phyloP scores from a whole-genome alignment of 2,113 vertebrate genomes.

The Myocastor coypus region DNA sequence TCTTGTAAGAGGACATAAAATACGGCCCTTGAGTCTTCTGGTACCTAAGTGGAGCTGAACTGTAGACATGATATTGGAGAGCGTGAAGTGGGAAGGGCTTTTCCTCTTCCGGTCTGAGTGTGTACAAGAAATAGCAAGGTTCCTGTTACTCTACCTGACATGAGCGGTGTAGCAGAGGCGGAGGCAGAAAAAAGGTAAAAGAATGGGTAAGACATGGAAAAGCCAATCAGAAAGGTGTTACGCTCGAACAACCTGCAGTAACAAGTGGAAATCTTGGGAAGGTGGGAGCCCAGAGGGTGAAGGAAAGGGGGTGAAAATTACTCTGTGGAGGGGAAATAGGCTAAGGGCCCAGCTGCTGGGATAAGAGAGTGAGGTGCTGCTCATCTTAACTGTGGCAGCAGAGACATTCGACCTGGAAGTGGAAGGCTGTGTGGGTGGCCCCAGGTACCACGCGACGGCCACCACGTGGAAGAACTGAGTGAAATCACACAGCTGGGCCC shows the following conservation, averaged over 20 bases:
- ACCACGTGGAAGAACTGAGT: background rate
- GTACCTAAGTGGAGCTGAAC: background rate
- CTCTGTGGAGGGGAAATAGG: background rate
- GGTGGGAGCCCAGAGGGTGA: background rate
- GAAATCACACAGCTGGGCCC: no score
- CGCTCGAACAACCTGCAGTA: background rate
- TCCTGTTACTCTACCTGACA: background rate
- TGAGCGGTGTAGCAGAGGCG: background rate
- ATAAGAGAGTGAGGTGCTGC: background rate
- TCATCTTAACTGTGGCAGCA: no score
- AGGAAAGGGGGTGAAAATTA: background rate
- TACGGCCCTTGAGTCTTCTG: background rate
- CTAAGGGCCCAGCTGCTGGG: background rate
- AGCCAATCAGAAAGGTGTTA: background rate
- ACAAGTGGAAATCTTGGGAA: background rate
- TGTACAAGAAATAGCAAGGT: background rate
- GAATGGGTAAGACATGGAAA: background rate
- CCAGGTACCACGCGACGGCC: background rate
- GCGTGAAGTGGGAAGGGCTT: background rate
- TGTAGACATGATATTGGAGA: background rate
- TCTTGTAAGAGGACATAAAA: background rate
- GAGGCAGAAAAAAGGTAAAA: background rate
- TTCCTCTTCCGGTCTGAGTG: background rate
- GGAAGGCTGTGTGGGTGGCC: no score
- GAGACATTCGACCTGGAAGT: no score